Percentiles rank a stretch among this genome's conserved stretches.
These are phyloP conservation scores for Pantelozetes paolii DNA, from an alignment of 2,888 invertebrate genomes.

Conservation along the genomic window DNA sequence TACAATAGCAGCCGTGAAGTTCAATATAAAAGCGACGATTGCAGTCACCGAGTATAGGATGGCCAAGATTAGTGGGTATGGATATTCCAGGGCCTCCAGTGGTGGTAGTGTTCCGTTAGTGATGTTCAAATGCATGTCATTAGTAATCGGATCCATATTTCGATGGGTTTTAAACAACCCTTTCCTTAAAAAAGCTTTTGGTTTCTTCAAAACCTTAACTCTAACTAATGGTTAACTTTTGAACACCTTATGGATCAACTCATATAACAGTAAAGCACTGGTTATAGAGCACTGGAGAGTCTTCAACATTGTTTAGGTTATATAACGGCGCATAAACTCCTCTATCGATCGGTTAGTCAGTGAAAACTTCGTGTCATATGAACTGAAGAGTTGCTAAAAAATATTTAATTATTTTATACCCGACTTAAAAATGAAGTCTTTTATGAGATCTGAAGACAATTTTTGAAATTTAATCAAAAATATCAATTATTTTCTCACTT, in stretches of 20 bases:
- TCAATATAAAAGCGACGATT: not conserved
- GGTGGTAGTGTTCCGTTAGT: not conserved
- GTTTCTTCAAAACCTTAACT: not conserved
- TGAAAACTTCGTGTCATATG: no score
- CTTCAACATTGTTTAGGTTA: no score
- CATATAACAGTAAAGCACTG: not conserved
- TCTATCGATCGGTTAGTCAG: not conserved
- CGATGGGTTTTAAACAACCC: not conserved
- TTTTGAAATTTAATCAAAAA: no score
- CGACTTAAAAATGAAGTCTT: no score
- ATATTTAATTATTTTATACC: no score
- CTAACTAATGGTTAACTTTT: not conserved
- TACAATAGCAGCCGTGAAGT: not conserved
- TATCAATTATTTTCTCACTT: no score
- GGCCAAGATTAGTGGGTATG: not conserved
- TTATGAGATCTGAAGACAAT: no score
- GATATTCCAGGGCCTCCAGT: slow-evolving; percentile 3
- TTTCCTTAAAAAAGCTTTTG: not conserved
- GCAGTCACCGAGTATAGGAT: not conserved
- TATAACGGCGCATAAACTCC: not conserved
- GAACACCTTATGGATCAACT: not conserved
- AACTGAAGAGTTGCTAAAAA: no score
- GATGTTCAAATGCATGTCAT: not conserved
- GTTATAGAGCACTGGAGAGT: not conserved
- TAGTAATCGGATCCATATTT: not conserved